Base-by-base conservation (phyloP, 2,797 vertebrate genomes). In the Alauda arvensis region DNA sequence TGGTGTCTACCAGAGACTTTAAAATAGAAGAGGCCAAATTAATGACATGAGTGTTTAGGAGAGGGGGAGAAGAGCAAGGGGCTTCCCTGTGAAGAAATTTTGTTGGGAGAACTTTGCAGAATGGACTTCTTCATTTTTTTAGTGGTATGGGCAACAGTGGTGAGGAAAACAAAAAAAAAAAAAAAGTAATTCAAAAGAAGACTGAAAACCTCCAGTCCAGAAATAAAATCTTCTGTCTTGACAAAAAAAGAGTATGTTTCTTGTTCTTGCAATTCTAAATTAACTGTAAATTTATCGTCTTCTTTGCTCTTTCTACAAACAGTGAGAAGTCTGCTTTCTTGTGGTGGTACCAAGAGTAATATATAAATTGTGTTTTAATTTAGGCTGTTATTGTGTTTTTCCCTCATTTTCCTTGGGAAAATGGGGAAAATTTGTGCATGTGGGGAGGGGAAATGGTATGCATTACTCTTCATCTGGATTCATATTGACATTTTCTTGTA, bases 381-480 rank as follows among this genome's bases (percentile, higher is more conserved):
- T 7, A 39, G 24, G 12, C 26, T 72, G 28, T 49, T 85, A 7
- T 4, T 83, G 24, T 48, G 52, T 7, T 18, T 14, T 34, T 53
- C 6, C 8, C 8, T 55, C 3, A 1, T 40, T 59, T 76, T 61
- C 6, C 10, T 68, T 20, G 12, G 29, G 42, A 89, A 78, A 65
- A 20, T 18, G 17, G 18, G 39, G 53, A 51, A n/a, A 26, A 34
- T 59, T 42, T 63, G 11, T 51, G 31, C 9, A 16, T 42, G 13
- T 14, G 10, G 4, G 1, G 4, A 45, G 26, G 10, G 20, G 26
- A 52, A 76, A 28, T 37, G 6, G 3, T 71, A 25, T 5, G 0
- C 2, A 11, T 57, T 18, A 6, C 14, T 56, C 26, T 56, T 39
- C 12, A 14, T 45, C 18, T 65, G 34, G 18, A 61, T 65, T 46